Evolutionary conservation across 2,797 vertebrate species (phyloP), one percentile per base, ranked within the genome.

Genomic region (Amphiprion clarkii): DNA sequence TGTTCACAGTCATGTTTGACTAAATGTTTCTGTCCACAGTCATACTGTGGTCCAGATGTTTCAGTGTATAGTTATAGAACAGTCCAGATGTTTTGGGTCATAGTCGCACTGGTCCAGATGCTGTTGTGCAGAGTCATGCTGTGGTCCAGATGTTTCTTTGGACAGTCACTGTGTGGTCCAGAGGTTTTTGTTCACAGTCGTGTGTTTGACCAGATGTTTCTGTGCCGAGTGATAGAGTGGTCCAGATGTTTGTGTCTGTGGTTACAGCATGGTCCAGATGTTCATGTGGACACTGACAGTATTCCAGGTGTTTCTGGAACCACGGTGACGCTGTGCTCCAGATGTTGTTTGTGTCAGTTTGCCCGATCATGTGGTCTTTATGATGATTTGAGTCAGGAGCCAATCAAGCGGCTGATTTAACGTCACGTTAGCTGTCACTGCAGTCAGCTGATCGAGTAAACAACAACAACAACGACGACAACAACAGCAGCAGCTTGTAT

Each of bases 371-470:
- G 13, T 27, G 10, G 2, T 57, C 5, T 0, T 49, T 25, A 51
- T 21, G 31, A 19, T 21, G 1, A 14, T 64, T 16, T 39, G 1
- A 29, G 23, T 66, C 25, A 57, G 58, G 36, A 49, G 44, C 55
- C 44, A 69, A 53, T 67, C 33, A 71, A 40, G 61, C 1, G 0
- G 17, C 39, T 62, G 31, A 12, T 5, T 2, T 11, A 56, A 19
- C 2, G 6, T 71, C 71, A 78, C 46, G 71, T 71, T 51, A 0
- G 10, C 17, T 12, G 9, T 1, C 36, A 2, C 6, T 17, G 0
- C 23, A 3, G 49, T 56, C 66, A 79, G 61, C 71, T 81, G 68
- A 64, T 25, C 0, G 5, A 25, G 29, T 69, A 53, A 79, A 71
- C 54, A 58, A 52, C 65, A 68, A 23, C 62, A 36, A 29, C 33